A percentile compares a stretch with the other conserved stretches of the same genome.
Evolutionary conservation across 2,113 vertebrate genomes (phyloP).

Genomic region (Hypomesus transpacificus): DNA sequence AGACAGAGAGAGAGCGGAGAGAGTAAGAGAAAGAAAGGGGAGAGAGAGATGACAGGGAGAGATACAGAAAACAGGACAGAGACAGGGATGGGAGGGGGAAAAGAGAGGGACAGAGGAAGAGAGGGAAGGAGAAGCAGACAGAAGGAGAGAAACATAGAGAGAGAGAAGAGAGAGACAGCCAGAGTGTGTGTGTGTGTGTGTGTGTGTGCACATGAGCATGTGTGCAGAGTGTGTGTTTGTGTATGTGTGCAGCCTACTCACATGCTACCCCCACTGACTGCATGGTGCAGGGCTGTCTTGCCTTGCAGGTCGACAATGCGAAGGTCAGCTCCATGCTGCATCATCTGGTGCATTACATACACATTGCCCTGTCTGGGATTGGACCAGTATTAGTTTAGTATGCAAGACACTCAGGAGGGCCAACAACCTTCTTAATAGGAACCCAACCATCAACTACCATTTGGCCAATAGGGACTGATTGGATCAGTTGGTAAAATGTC

Average conservation of each 20-base stretch:
- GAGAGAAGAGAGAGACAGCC: background rate
- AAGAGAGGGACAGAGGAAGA: background rate
- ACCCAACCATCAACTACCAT: background rate
- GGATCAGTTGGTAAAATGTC: background rate
- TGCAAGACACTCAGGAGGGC: background rate
- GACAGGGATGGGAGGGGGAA: background rate
- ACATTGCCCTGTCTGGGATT: slow-evolving; percentile 73
- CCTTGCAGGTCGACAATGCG: slow-evolving; percentile 65
- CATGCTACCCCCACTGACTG: slow-evolving; percentile 75
- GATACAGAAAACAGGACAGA: background rate
- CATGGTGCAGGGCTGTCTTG: slow-evolving; percentile 72
- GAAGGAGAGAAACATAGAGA: background rate
- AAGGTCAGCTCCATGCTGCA: slow-evolving; percentile 72
- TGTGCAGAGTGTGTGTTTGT: slow-evolving; percentile 3
- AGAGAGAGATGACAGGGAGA: background rate
- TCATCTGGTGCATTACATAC: slow-evolving; percentile 73
- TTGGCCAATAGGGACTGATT: background rate
- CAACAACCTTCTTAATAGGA: background rate
- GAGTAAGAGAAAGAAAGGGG: background rate
- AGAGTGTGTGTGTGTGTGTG: background rate
- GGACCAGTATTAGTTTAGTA: slow-evolving; percentile 2
- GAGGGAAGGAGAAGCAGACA: background rate
- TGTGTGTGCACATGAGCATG: background rate
- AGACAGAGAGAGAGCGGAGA: slow-evolving; percentile 11
- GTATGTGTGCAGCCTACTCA: slow-evolving; percentile 47